Conservation (phyloP, 2,113 vertebrate genomes). For the Chaetorhynchus papuensis region DNA sequence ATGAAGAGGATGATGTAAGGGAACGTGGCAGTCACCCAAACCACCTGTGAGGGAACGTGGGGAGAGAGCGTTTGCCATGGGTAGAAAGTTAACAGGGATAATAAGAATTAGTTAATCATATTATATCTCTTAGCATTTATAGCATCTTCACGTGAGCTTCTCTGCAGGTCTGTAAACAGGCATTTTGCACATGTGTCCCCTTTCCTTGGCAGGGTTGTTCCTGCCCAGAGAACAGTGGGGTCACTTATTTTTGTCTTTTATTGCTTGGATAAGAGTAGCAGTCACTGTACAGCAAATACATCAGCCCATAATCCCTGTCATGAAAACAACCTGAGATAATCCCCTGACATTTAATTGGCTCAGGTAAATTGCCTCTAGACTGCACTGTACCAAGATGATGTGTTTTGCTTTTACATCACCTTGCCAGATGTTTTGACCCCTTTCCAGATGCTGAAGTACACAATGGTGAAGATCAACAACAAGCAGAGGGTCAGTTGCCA, state of each 20-base stretch:
- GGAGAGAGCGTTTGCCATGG: neutral
- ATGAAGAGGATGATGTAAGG: slow-evolving; percentile 89
- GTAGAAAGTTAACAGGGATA: neutral
- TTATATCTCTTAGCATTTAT: neutral
- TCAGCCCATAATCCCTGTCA: neutral
- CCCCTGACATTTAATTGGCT: neutral
- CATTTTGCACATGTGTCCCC: neutral
- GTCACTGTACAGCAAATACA: neutral
- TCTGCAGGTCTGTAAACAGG: neutral
- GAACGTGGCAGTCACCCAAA: slow-evolving; percentile 97
- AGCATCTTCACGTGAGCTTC: neutral
- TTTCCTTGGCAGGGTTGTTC: neutral
- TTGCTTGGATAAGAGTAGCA: neutral
- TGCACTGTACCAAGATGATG: neutral
- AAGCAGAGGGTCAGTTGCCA: slow-evolving; percentile 94
- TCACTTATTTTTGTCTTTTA: neutral
- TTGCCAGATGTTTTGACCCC: slow-evolving; percentile 98
- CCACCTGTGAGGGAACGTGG: slow-evolving; percentile 76
- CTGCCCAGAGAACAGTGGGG: neutral
- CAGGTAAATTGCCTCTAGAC: neutral
- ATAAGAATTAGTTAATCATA: neutral
- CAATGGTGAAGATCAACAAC: slow-evolving; percentile 90
- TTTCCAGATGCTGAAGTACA: slow-evolving; percentile 99
- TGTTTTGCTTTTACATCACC: slow-evolving; percentile 67
- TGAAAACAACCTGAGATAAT: neutral